Base-by-base conservation (phyloP, 2,113 vertebrate species). In the Amphiprion percula region DNA sequence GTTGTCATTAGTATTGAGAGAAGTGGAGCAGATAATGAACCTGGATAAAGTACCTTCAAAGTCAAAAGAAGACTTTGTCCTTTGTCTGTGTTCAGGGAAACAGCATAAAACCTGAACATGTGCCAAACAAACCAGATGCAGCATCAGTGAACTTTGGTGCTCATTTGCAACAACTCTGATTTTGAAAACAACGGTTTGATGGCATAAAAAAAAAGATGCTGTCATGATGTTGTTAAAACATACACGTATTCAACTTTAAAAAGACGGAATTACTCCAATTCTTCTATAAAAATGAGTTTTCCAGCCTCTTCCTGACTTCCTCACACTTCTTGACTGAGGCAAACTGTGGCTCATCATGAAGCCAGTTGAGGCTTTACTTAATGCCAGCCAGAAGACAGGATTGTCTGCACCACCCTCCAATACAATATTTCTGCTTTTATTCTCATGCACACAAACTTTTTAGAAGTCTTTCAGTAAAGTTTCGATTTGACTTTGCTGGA, bases 341-440 rank as follows among this genome's bases (percentile, higher is more conserved):
- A 78, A 69, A 67, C 14, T 54, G 52, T 39, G 41, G 56, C 47
- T 68, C 63, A 71, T 64, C 26, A 33, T 56, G 2, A 52, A 54
- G 52, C 17, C 56, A 24, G n/a, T 26, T 41, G 23, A 78, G 17
- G 71, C 46, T 72, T 53, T 58, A 15, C 50, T 30, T 82, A 73
- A 79, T 73, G 54, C 73, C 68, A 62, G 58, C 63, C 77, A 71
- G 68, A 50, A 54, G 74, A 74, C 61, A 55, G 70, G 70, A 82
- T 60, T 82, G 50, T 41, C 26, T 61, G 46, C 47, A 23, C n/a
- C 10, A 41, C 17, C 47, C 60, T 44, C 10, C 65, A 49, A 39
- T 11, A 30, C 63, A 12, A 37, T 33, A 41, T 4, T 59, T 15
- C 0, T 28, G 11, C 33, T 30, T 74, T 71, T 23, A 59, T 15